Evolutionary conservation across 2,888 invertebrate genomes (phyloP).

Genomic region (Anodontia alba): DNA sequence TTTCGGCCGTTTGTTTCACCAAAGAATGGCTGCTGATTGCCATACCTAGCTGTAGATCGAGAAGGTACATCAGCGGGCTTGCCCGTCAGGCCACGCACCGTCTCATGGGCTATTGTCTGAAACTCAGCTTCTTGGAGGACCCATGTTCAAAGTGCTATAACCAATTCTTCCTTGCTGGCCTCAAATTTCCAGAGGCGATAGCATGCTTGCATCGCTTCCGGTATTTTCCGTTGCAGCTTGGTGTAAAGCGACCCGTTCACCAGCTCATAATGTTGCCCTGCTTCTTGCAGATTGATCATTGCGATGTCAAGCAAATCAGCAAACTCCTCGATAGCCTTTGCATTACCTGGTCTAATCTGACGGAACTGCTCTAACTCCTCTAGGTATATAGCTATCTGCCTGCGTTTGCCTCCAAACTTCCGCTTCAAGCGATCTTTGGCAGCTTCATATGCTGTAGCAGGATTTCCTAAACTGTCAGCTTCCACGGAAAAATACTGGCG

Average conservation of each 20-base stretch:
- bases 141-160: constrained; percentile 12
- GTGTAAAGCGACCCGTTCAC: constrained; percentile 32
- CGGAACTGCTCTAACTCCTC: too few relatives aligned
- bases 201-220: constrained; percentile 29
- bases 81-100: constrained; percentile 17
- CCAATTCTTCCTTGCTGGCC: constrained; percentile 23
- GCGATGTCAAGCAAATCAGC: constrained; percentile 43
- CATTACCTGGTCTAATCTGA: constrained; percentile 24
- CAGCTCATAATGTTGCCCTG: constrained; percentile 24
- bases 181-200: constrained; percentile 36
- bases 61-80: not conserved
- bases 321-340: constrained; percentile 33
- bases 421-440: constrained; percentile 33
- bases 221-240: constrained; percentile 35
- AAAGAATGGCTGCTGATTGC: not conserved
- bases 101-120: constrained; percentile 17
- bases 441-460: constrained; percentile 40
- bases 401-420: constrained; percentile 35
- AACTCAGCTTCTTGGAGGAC: constrained; percentile 20
- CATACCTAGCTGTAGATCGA: not conserved
- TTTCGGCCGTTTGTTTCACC: not conserved
- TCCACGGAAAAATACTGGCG: constrained; percentile 48
- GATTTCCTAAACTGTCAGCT: constrained; percentile 35
- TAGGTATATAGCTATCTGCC: constrained; percentile 24
- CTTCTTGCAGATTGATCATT: too few relatives aligned